Conservation (phyloP, 2,888 invertebrate genomes). For the Tetragonisca angustula region DNA sequence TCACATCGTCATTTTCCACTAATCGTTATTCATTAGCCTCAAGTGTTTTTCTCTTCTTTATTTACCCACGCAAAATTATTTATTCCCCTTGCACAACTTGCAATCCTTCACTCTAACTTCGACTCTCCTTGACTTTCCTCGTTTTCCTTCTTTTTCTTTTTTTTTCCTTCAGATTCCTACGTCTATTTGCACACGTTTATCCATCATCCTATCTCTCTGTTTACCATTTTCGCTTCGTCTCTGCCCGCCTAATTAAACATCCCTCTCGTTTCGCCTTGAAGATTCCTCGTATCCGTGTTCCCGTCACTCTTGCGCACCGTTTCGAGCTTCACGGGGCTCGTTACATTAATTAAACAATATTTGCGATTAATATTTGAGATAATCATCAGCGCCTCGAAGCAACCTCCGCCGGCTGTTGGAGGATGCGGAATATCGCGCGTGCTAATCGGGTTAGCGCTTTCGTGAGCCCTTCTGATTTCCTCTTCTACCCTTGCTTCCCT, state of each 20-base stretch:
- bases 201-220: constrained; percentile 33
- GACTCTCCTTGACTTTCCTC: not conserved
- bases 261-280: constrained; percentile 15
- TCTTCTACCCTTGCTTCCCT: constrained; percentile 15
- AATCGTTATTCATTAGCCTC: not conserved
- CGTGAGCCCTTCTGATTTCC: constrained; percentile 55
- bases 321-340: constrained; percentile 66
- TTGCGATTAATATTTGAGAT: constrained; percentile 82
- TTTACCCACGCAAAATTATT: constrained; percentile 14
- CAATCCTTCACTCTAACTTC: not conserved
- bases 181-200: constrained; percentile 43
- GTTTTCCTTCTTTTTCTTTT: not conserved
- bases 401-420: constrained; percentile 59
- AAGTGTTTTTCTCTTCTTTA: not conserved
- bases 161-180: constrained; percentile 1
- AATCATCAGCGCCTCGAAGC: constrained; percentile 80
- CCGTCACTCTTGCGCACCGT: constrained; percentile 53
- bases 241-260: constrained; percentile 22
- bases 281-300: constrained; percentile 50
- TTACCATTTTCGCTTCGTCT: constrained; percentile 35
- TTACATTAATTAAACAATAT: constrained; percentile 82
- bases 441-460: constrained; percentile 77
- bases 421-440: constrained; percentile 74
- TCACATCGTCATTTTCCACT: not conserved
- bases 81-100: not conserved